Conservation (phyloP, 2,113 vertebrate genomes). For the Oophaga pumilio region DNA sequence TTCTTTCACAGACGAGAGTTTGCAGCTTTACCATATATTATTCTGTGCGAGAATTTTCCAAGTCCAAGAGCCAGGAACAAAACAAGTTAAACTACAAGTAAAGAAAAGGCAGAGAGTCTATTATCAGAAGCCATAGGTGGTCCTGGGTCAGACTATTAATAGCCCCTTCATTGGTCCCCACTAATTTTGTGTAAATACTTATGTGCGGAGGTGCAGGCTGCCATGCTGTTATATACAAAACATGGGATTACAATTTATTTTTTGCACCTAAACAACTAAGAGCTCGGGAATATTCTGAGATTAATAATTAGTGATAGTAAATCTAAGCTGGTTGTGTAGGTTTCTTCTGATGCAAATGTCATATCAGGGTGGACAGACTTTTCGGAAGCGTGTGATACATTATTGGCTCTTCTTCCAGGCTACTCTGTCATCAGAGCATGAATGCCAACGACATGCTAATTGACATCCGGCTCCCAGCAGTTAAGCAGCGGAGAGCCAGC, state of each 20-base stretch:
- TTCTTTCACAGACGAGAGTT: background rate
- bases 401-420: background rate
- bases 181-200: slow-evolving; percentile 27
- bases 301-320: background rate
- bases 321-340: background rate
- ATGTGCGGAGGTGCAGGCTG: background rate
- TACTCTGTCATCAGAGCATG: too few species aligned
- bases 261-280: background rate
- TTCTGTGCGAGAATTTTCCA: slow-evolving; percentile 27
- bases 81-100: slow-evolving; percentile 26
- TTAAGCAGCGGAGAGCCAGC: too few species aligned
- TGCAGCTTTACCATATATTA: slow-evolving; percentile 3
- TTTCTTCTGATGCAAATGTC: background rate
- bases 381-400: background rate
- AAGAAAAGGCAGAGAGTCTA: background rate
- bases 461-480: too few species aligned
- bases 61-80: slow-evolving; percentile 21
- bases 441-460: too few species aligned
- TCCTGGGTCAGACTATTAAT: slow-evolving; percentile 49
- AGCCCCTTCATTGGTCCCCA: slow-evolving; percentile 15
- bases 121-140: slow-evolving; percentile 40
- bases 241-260: background rate
- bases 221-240: slow-evolving; percentile 25
- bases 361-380: background rate
- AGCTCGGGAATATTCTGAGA: background rate